Base-by-base conservation (phyloP, 2,113 vertebrate species). In the Cyprinodon brontotheroides region DNA sequence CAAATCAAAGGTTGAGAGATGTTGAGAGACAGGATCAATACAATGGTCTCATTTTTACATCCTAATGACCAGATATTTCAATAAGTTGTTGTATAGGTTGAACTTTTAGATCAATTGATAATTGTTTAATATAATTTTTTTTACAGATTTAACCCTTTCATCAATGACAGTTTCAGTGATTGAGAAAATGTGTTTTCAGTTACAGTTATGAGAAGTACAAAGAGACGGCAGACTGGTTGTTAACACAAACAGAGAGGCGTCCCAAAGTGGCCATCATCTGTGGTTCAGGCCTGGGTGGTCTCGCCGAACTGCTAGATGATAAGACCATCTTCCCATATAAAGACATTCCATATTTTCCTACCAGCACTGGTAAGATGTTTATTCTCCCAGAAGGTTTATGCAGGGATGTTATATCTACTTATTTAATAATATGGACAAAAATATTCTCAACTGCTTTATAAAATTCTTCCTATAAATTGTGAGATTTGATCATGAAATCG, bases 201-300 rank as follows among this genome's bases (percentile, higher is more conserved):
- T 91, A 77, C 81, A 93, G 73, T n/a, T 94, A 89, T 82, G 91
- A 94, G 4, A 82, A 94, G 0, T 94, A 86, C 78, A 87, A 88
- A 72, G 79, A 93, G 74, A 94, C 95, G 20, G 92, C 92, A 15
- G 92, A 95, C 37, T 95, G 94, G 94, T 72, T 95, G 61, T 40
- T 92, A 63, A 53, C 40, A n/a, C 61, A 68, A 0, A 92, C 85
- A 13, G 0, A 89, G 11, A 80, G 85, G 50, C 83, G 68, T 38
- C 95, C 95, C 0, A 92, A 88, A 78, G 82, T 93, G 0, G 96
- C 95, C 71, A 94, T 96, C 69, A 88, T 96, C 91, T 96, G 96
- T 0, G 95, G 95, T 0, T 96, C 96, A 0, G 96, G 96, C 7
- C 91, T 96, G 37, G 95, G 95, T 0, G 89, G 91, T 0, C 83